Conservation (phyloP, 1,140 invertebrate species). For the Magallana angulata region DNA sequence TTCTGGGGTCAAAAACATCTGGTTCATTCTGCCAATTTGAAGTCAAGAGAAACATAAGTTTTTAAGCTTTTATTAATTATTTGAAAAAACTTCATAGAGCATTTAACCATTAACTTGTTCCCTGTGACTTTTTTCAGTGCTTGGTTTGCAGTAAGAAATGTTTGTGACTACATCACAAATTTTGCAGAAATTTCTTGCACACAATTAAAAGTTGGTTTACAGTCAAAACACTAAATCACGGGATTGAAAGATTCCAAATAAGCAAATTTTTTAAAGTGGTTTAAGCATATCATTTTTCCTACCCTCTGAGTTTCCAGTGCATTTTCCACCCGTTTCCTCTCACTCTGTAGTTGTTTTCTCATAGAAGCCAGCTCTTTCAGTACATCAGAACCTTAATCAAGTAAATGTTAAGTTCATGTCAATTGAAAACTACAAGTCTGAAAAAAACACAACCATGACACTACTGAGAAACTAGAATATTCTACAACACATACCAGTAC, state of each 20-base stretch:
- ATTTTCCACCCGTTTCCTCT: slow-evolving; percentile 74
- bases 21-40: slow-evolving; percentile 68
- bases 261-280: no score
- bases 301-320: slow-evolving; percentile 74
- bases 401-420: no score
- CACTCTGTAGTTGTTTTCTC: slow-evolving; percentile 76
- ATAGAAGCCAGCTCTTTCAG: slow-evolving; percentile 76
- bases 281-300: neutral
- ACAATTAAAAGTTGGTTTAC: no score
- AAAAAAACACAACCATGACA: no score
- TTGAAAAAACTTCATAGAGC: neutral
- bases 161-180: neutral
- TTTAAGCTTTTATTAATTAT: neutral
- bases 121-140: no score
- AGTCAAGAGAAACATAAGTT: neutral
- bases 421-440: no score
- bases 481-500: no score
- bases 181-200: neutral
- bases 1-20: slow-evolving; percentile 76
- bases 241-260: no score
- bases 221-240: no score
- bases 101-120: no score
- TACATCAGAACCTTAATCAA: slow-evolving; percentile 76
- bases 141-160: no score
- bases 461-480: no score